Evolutionary conservation across 2,113 vertebrate genomes (phyloP), one percentile per base, ranked within the genome.

Genomic region (Orycteropus afer): DNA sequence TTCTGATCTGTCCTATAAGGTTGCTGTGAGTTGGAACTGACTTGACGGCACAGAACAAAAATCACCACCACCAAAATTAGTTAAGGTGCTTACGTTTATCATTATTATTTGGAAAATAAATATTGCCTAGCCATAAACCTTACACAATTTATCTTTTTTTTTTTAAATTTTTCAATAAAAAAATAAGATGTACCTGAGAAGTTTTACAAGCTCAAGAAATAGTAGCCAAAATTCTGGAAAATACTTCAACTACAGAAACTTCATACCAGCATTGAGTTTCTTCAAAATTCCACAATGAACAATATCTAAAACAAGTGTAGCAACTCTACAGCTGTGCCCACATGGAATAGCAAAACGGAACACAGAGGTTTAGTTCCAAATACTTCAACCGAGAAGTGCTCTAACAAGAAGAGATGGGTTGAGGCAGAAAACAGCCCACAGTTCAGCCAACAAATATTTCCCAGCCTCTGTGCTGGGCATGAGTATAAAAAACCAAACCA

Each of bases 201-300:
- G 65, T 91, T 91, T 93, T 53, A 73, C 59, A 65, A 92, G 69
- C 51, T 89, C 74, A 89, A 79, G 77, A 90, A 69, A 49, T 18
- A 95, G 85, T 37, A 61, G 53, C 55, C 65, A 55, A 81, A 71
- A 51, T 67, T 77, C 85, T 92, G 82, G 78, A 51, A 92, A 79
- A 76, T 55, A 84, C 29, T 81, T 47, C 57, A 82, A 80, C 27
- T 67, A 67, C 27, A 95, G 85, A 84, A 86, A 90, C 83, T 79
- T 93, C 55, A 91, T 49, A 59, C n/a, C 27, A 40, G 69, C 25
- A 37, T 15, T 23, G 53, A 79, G 53, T 9, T 55, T 88, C 73
- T 90, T 80, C 53, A 85, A 80, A 82, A 81, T n/a, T 47, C 67
- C 69, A 69, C 83, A 85, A 3, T 40, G 93, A 90, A 90, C 91